phyloP scores from a whole-genome alignment of 2,888 invertebrate genomes.

The Netelia melanura region DNA sequence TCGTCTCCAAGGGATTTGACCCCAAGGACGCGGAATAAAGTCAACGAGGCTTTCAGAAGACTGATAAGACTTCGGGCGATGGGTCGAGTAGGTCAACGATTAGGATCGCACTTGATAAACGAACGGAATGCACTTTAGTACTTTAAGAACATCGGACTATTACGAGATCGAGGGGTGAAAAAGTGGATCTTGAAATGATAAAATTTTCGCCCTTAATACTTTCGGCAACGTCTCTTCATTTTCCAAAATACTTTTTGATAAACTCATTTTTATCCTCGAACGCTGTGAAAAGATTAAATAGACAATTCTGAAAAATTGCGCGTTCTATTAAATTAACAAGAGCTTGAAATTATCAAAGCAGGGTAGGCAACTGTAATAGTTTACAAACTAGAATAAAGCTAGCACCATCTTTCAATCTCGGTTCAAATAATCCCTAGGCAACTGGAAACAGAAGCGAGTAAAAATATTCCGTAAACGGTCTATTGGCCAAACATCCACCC shows the following conservation, averaged over 20 bases:
- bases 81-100: slow-evolving; percentile 56
- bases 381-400: no score
- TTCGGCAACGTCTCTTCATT: no score
- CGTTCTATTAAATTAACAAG: no score
- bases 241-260: no score
- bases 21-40: slow-evolving; percentile 38
- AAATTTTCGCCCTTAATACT: no score
- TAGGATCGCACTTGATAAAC: slow-evolving; percentile 37
- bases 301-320: no score
- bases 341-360: no score
- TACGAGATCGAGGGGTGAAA: background rate
- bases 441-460: background rate
- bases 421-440: background rate
- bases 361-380: no score
- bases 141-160: slow-evolving; percentile 29
- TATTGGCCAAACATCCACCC: background rate
- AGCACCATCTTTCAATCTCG: no score
- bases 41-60: slow-evolving; percentile 23
- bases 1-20: slow-evolving; percentile 58
- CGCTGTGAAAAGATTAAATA: no score
- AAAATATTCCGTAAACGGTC: background rate
- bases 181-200: background rate
- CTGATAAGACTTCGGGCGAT: slow-evolving; percentile 24
- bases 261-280: no score
- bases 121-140: slow-evolving; percentile 58